Conservation (phyloP, 2,888 invertebrate species). For the Scaptomyza polygonia region DNA sequence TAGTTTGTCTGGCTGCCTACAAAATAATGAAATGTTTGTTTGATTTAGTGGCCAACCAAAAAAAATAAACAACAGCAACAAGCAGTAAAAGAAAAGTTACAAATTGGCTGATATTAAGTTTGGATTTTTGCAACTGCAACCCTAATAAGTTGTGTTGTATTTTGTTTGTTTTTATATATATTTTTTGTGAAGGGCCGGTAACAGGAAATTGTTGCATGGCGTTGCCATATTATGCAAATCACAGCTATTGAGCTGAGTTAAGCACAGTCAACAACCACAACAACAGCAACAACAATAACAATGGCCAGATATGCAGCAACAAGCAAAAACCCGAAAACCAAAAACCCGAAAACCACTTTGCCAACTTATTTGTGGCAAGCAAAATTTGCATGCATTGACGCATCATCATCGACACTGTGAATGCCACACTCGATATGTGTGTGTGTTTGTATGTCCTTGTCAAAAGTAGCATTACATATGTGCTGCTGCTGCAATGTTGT, state of each 20-base stretch:
- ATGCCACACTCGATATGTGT: conserved; percentile 25
- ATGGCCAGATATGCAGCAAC: conserved; percentile 12
- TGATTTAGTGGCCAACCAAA: conserved; percentile 45
- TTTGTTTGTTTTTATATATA: conserved; percentile 1
- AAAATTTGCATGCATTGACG: conserved; percentile 71
- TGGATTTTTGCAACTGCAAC: conserved; percentile 55
- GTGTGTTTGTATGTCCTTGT: conserved; percentile 24
- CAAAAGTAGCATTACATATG: conserved; percentile 50
- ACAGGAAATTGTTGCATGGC: conserved; percentile 72
- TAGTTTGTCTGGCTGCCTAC: conserved; percentile 40
- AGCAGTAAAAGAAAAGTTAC: conserved; percentile 2
- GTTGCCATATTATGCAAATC: conserved; percentile 74
- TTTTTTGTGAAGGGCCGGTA: conserved; percentile 18
- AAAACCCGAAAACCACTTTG: conserved; percentile 66
- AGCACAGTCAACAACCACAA: conserved; percentile 52
- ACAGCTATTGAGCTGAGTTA: conserved; percentile 62
- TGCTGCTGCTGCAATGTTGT: conserved; percentile 22
- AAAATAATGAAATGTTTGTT: conserved; percentile 67
- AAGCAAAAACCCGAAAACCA: conserved; percentile 45
- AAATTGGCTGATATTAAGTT: conserved; percentile 25
- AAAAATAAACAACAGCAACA: conserved; percentile 3
- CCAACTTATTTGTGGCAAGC: conserved; percentile 75
- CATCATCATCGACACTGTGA: conserved; percentile 61
- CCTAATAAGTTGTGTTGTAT: conserved; percentile 52
- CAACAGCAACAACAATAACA: conserved; percentile 21